phyloP scores from a whole-genome alignment of 2,888 invertebrate genomes.

The Monoplex corrugatus region DNA sequence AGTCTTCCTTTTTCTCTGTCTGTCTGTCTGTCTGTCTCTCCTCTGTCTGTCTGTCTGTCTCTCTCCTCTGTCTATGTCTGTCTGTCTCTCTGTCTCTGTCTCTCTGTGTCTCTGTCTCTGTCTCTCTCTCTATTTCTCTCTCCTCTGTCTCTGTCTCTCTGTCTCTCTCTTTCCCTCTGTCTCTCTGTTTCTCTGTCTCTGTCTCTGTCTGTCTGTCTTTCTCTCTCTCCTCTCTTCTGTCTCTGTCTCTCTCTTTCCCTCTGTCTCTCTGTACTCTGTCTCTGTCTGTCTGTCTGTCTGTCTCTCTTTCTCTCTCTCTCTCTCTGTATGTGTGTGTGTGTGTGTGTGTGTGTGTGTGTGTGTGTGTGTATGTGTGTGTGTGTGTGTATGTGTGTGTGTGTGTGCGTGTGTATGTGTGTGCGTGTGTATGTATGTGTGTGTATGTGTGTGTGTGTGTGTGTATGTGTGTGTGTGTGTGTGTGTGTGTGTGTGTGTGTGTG shows the following conservation, averaged over 20 bases:
- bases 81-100: no score
- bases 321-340: not conserved
- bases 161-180: not conserved
- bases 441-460: not conserved
- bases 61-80: no score
- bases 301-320: not conserved
- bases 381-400: constrained; percentile 31
- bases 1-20: not conserved
- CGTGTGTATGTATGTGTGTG: not conserved
- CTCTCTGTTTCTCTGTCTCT: not conserved
- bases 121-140: no score
- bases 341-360: constrained; percentile 12
- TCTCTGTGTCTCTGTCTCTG: no score
- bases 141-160: not conserved
- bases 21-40: not conserved
- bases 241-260: not conserved
- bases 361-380: constrained; percentile 27
- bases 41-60: no score
- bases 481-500: constrained; percentile 28
- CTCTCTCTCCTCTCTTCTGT: not conserved
- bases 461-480: constrained; percentile 11
- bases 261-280: no score
- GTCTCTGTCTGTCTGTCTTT: not conserved
- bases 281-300: not conserved
- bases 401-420: not conserved